Conservation (phyloP, 2,113 vertebrate genomes). For the Gavialis gangeticus region DNA sequence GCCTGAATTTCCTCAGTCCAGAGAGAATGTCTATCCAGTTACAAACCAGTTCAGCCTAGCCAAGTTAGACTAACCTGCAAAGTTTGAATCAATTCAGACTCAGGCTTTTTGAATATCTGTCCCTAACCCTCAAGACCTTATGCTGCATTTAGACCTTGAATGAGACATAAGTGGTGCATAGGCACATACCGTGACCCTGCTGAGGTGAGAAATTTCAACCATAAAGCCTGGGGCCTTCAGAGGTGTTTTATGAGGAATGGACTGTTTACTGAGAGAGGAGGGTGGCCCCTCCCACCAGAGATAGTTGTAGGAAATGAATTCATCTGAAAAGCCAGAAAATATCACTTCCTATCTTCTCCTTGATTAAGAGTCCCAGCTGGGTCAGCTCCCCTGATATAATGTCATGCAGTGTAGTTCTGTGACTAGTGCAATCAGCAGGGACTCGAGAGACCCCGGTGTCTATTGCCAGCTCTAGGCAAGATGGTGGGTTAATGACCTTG, state of each 20-base stretch:
- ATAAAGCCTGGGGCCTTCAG: not conserved
- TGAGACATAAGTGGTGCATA: not conserved
- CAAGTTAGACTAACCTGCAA: no score
- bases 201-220: not conserved
- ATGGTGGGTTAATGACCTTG: not conserved
- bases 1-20: no score
- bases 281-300: not conserved
- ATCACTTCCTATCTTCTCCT: not conserved
- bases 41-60: no score
- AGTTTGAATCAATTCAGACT: no score
- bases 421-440: not conserved
- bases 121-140: not conserved
- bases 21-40: no score
- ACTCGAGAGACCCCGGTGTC: not conserved
- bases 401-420: not conserved
- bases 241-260: not conserved
- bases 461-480: not conserved
- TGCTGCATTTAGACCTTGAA: not conserved
- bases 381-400: not conserved
- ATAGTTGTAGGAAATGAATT: not conserved
- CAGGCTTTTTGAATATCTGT: no score
- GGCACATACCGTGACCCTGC: not conserved
- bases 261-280: not conserved
- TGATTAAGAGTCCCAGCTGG: not conserved
- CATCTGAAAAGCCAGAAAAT: not conserved